These are phyloP conservation scores for Tapirus terrestris DNA, from an alignment of 2,113 vertebrate genomes.

Conservation along the genomic window DNA sequence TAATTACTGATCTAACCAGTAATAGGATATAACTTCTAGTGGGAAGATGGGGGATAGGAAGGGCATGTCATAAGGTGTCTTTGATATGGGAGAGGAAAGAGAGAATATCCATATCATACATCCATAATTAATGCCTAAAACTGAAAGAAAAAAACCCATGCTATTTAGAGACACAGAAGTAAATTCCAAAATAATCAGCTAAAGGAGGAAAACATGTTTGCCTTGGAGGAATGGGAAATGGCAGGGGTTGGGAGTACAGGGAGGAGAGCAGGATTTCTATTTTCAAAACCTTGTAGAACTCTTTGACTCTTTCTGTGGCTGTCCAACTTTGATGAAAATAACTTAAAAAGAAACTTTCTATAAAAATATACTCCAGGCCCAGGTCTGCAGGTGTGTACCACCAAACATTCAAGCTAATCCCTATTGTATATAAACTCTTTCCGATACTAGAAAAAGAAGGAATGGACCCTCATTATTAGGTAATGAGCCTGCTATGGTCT, in stretches of 20 bases:
- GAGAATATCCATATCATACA: neutral
- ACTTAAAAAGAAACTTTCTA: neutral
- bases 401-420: neutral
- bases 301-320: neutral
- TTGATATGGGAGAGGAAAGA: neutral
- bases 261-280: neutral
- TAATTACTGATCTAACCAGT: neutral
- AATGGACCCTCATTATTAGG: neutral
- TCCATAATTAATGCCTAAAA: neutral
- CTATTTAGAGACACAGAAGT: neutral
- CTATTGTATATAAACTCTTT: neutral
- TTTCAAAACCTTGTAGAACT: neutral
- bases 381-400: neutral
- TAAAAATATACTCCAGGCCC: neutral
- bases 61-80: neutral
- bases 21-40: neutral
- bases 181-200: neutral
- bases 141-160: neutral
- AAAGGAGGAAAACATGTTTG: neutral
- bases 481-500: neutral
- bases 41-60: neutral
- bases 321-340: constrained; percentile 30
- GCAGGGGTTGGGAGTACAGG: neutral
- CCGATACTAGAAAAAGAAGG: neutral
- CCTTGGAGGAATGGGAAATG: neutral